Evolutionary conservation across 2,113 vertebrate species (phyloP), one percentile per base, ranked within the genome.

Genomic region (Picathartes gymnocephalus): DNA sequence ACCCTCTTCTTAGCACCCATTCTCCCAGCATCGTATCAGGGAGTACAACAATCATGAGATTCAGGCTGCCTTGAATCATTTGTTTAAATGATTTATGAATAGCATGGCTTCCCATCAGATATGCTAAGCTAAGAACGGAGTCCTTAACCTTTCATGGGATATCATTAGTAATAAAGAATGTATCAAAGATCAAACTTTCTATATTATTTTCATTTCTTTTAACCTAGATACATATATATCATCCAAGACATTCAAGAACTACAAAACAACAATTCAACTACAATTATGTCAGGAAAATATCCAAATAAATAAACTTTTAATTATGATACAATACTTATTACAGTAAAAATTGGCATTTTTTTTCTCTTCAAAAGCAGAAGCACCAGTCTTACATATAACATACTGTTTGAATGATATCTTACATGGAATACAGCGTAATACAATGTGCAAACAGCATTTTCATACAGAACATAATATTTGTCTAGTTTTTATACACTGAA

Each of bases 231-330:
- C 93, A 95, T 85, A 95, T 86, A 97, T 93, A 89, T 92, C 78
- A 92, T 84, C 80, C 90, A 97, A 96, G 96, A 97, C 95, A 91
- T 97, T 93, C 77, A 85, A 96, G 93, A 97, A 89, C 89, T 95
- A 91, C 92, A 96, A 97, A 90, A 95, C 91, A 97, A 97, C 90
- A 94, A 97, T 96, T 96, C 94, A 97, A 97, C 83, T 97, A 98
- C 97, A 96, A 93, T 91, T 96, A 97, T 96, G 87, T 96, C 95
- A 97, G 97, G 96, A 98, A 97, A 97, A 96, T 96, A 94, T 98
- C 96, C 98, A 98, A 98, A 98, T 98, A 98, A 98, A 98, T 98
- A 98, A 97, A 98, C 95, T 97, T 98, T 98, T 98, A 98, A 98
- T 98, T 98, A 98, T 98, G 97, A 98, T 98, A 98, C 97, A 98